Base-by-base conservation (phyloP, 2,797 vertebrate species). In the Bovichtus diacanthus region DNA sequence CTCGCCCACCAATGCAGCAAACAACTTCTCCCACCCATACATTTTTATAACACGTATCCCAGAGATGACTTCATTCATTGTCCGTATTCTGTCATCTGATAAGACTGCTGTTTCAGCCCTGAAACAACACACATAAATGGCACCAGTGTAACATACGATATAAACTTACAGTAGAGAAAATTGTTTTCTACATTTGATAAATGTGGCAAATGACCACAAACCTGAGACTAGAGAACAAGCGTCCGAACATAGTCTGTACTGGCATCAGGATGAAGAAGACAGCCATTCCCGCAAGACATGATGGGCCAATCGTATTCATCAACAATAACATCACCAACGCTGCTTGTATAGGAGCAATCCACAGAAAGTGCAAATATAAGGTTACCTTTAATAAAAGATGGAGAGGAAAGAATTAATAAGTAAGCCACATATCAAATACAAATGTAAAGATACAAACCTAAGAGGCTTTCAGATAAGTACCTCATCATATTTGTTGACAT, bases 1-100 rank as follows among this genome's bases (percentile, higher is more conserved):
- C 59, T 90, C 91, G 81, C 93, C 88, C 78, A 99, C 96, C 70
- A 98, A 93, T 0, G 94, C 92, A 0, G 95, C 92, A 70, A 99
- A 99, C 7, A 97, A 95, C 67, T 96, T 97, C 80, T 99, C 98
- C 98, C 97, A 99, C 0, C 96, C 97, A 3, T 97, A 99, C 98
- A 99, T 99, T 92, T 99, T 99, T 82, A 99, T 99, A 68, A 99
- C 97, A 70, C 97, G 95, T 82, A 99, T 99, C 15, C 97, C 98
- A 0, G 96, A 93, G 84, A 99, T 96, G 10, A 99, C 97, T 90
- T 99, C 98, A 86, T 96, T 99, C 98, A 99, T 99, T 12, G 94
- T 98, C 65, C 97, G 95, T 86, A 99, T 98, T 76, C 98, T 94
- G 65, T 87, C 86, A 29, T 99, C 98, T 3, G 97, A 97, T 53